Base-by-base conservation (phyloP, 2,888 invertebrate genomes). In the Napeogenes inachia region DNA sequence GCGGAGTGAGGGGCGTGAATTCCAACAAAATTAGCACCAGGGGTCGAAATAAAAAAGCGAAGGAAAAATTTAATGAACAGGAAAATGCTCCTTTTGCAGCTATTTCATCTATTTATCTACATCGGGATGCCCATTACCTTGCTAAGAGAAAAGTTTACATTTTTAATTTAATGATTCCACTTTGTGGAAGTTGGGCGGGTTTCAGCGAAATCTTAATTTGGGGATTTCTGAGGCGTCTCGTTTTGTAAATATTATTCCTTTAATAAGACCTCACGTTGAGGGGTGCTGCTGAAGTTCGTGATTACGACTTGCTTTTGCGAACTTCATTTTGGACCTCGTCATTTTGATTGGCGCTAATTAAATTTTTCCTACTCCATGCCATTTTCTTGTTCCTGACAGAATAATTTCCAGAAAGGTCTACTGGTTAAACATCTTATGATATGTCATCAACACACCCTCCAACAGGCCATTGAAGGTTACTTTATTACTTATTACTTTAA, bases 81-180 rank as follows among this genome's bases (percentile, higher is more conserved):
- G 91, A 91, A 91, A 91, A 91, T 91, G 89, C 88, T 89, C 88
- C 90, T 90, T 90, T 90, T 89, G 89, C 89, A 89, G 89, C 89
- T 91, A 90, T 90, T 90, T 85, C 89, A 90, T 90, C 89, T 90
- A 91, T 91, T 91, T 91, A 91, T 91, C 91, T 89, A 87, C 89
- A 91, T 90, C 80, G 88, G 89, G 89, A 90, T 91, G 90, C 90
- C 91, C 91, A 91, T 91, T 91, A 91, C 91, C 88, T 91, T 87
- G 89, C 91, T 91, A 91, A 91, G 89, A 91, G 91, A 91, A 91
- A 91, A 91, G 91, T 91, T 91, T 89, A 89, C 89, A 89, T 91
- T 91, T 91, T 91, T 91, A 91, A 91, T 91, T 91, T 91, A 91
- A 91, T 91, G 91, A 91, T 91, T 91, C 89, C 90, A 91, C 90